phyloP scores from a whole-genome alignment of 2,888 invertebrate genomes.

The Odontomyia ornata region DNA sequence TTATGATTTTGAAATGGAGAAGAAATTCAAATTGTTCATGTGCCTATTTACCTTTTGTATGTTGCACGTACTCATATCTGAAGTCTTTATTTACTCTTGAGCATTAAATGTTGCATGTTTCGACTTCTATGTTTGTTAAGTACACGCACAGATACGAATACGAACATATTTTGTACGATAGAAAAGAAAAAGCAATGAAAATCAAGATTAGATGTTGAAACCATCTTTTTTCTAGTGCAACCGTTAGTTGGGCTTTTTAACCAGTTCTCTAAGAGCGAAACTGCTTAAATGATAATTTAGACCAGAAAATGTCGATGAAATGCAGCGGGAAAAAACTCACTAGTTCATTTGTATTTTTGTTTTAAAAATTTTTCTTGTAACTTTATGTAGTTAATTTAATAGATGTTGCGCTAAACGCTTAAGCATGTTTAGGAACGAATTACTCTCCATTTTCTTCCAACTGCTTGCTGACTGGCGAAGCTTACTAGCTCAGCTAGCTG shows the following conservation, averaged over 20 bases:
- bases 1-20: neutral
- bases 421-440: neutral
- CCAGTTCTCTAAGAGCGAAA: conserved; percentile 17
- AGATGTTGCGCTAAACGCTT: no score
- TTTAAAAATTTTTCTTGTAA: neutral
- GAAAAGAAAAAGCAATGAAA: neutral
- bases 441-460: neutral
- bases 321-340: neutral
- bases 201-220: neutral
- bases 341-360: neutral
- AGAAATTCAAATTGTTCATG: neutral
- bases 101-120: no score
- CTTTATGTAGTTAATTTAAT: no score
- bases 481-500: neutral
- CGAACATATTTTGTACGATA: neutral
- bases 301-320: neutral
- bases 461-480: neutral
- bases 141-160: no score
- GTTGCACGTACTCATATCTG: neutral
- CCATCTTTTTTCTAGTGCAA: conserved; percentile 35
- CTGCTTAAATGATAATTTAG: neutral
- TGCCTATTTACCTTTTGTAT: neutral
- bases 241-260: conserved; percentile 40
- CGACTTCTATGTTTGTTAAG: no score
- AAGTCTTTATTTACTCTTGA: no score